Percentiles rank a stretch among this genome's conserved stretches.
phyloP scores from a whole-genome alignment of 2,113 vertebrate species.

The Phylloscopus whistleri region DNA sequence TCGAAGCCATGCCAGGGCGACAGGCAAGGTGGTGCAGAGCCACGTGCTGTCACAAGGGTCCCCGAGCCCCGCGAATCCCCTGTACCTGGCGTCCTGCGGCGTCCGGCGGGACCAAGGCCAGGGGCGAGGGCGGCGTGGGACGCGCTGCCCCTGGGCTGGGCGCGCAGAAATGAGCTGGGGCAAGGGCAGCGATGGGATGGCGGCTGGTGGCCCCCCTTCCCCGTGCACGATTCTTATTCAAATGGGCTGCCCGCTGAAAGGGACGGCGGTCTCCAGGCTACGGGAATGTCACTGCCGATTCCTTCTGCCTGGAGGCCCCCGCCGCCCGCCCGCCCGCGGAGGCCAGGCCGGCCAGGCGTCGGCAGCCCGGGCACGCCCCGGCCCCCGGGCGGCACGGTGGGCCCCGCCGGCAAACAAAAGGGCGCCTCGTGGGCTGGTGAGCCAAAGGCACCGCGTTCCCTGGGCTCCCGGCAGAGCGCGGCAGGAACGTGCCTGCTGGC shows the following conservation, averaged over 20 bases:
- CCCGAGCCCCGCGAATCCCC: background rate
- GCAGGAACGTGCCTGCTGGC: background rate
- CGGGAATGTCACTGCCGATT: slow-evolving; percentile 72
- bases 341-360: slow-evolving; percentile 5
- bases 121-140: background rate
- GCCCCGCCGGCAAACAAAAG: background rate
- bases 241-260: slow-evolving; percentile 70
- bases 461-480: background rate
- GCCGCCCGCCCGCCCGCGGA: background rate
- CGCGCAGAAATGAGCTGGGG: slow-evolving; percentile 11
- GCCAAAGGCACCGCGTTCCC: background rate
- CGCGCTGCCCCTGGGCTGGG: background rate
- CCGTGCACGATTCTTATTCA: slow-evolving; percentile 69
- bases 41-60: background rate
- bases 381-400: background rate
- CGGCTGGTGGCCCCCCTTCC: slow-evolving; percentile 27
- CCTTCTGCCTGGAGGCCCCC: slow-evolving; percentile 68
- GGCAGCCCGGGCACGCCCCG: slow-evolving; percentile 8
- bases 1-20: background rate
- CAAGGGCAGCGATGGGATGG: slow-evolving; percentile 42
- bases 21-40: background rate
- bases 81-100: background rate
- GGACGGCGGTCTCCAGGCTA: slow-evolving; percentile 71
- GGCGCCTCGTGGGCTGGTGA: background rate
- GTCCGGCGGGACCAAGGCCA: background rate